Percentiles rank a stretch among this genome's conserved stretches.
phyloP scores from a whole-genome alignment of 2,888 invertebrate species.

The Pogonocherus hispidulus region DNA sequence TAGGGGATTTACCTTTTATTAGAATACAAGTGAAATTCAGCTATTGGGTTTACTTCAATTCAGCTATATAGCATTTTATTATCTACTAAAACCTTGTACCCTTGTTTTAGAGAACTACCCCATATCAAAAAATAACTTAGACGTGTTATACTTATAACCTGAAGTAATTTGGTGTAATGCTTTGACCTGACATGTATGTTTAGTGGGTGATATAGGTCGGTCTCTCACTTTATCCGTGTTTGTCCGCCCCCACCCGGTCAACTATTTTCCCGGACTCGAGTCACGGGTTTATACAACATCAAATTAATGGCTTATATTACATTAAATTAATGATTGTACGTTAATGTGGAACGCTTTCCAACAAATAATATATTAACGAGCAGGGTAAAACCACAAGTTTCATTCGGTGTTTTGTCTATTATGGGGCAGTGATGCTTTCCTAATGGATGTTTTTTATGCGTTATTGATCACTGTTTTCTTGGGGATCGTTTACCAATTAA shows the following conservation, averaged over 20 bases:
- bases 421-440: neutral
- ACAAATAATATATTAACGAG: constrained; percentile 1
- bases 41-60: too few species aligned
- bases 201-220: neutral
- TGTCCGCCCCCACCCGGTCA: neutral
- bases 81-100: too few species aligned
- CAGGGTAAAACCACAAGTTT: neutral
- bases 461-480: too few species aligned
- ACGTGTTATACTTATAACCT: too few species aligned
- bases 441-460: too few species aligned
- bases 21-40: too few species aligned
- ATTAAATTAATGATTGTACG: constrained; percentile 4
- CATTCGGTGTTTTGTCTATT: neutral
- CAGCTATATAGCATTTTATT: too few species aligned
- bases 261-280: constrained; percentile 10
- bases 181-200: neutral
- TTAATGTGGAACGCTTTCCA: constrained; percentile 4
- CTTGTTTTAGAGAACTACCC: too few species aligned
- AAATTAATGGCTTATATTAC: neutral
- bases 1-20: too few species aligned
- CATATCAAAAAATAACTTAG: too few species aligned
- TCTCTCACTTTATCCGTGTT: neutral
- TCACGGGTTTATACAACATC: neutral
- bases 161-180: neutral
- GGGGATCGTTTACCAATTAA: too few species aligned